A percentile compares a stretch with the other conserved stretches of the same genome.
Evolutionary conservation across 2,888 invertebrate species (phyloP).

Genomic region (Tenthredo mesomela): DNA sequence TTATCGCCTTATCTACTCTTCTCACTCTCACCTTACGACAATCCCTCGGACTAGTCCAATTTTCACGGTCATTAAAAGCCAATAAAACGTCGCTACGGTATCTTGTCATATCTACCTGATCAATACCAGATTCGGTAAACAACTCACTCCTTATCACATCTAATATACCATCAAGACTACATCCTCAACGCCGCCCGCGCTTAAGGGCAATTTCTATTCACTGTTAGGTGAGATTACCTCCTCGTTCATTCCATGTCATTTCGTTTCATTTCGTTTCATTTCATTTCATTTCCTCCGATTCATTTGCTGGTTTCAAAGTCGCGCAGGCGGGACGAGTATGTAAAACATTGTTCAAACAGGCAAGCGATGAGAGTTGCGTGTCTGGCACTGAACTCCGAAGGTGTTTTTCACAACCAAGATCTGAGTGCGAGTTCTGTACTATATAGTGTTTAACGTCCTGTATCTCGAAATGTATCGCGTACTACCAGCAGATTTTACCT

Average conservation of each 20-base stretch:
- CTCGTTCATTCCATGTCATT: neutral
- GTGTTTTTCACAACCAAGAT: neutral
- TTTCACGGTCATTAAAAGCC: conserved; percentile 31
- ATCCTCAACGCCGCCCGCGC: neutral
- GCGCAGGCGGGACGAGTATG: conserved; percentile 51
- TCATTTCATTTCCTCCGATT: neutral
- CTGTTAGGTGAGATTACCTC: neutral
- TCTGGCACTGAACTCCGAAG: neutral
- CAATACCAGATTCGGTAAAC: neutral
- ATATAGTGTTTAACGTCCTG: conserved; percentile 27
- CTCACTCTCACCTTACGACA: conserved; percentile 1
- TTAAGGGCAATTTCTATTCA: conserved; percentile 34
- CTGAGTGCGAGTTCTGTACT: neutral
- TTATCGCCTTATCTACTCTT: conserved; percentile 25
- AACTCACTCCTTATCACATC: conserved; percentile 10
- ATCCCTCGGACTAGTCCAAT: conserved; percentile 11
- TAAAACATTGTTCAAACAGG: conserved; percentile 52
- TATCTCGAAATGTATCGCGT: conserved; percentile 43
- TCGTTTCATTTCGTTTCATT: neutral
- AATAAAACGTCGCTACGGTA: neutral
- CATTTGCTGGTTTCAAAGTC: conserved; percentile 35
- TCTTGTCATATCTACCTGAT: neutral
- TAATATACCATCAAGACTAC: neutral
- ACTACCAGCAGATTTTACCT: conserved; percentile 30
- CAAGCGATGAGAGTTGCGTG: conserved; percentile 32